These are phyloP conservation scores for Notarius lentiginosus DNA, from an alignment of 2,113 vertebrate species.

Conservation along the genomic window DNA sequence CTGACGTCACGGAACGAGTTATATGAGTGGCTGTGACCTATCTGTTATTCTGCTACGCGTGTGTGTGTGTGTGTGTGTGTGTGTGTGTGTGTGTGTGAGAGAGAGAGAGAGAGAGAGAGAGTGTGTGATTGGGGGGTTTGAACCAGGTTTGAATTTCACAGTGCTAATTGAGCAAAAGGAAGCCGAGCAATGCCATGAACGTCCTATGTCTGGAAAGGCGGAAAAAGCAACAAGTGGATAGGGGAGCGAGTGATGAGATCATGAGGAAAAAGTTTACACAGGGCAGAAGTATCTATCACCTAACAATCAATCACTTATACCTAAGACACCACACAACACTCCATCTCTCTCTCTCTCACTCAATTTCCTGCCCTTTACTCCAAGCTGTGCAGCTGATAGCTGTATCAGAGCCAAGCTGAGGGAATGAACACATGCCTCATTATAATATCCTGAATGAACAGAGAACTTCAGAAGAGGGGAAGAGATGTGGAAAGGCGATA, in stretches of 20 bases:
- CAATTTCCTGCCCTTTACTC: background rate
- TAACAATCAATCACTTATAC: background rate
- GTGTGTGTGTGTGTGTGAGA: constrained; percentile 5
- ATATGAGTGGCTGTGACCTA: constrained; percentile 32
- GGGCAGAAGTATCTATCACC: background rate
- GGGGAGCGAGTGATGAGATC: constrained; percentile 64
- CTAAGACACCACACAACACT: background rate
- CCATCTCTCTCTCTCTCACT: background rate
- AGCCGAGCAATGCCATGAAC: constrained; percentile 40
- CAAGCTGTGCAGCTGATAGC: constrained; percentile 9
- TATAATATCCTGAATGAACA: constrained; percentile 32
- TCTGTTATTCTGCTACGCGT: constrained; percentile 19
- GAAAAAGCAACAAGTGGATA: constrained; percentile 23
- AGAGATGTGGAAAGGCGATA: background rate
- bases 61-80: constrained; percentile 25
- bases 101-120: background rate
- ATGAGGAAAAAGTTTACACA: constrained; percentile 49
- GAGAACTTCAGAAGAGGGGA: constrained; percentile 18
- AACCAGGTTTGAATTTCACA: constrained; percentile 53
- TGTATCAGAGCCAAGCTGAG: background rate
- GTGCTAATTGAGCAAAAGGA: constrained; percentile 51
- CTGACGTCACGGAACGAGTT: constrained; percentile 48
- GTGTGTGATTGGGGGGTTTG: constrained; percentile 38
- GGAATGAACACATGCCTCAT: constrained; percentile 13
- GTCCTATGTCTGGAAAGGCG: constrained; percentile 22